A percentile compares a stretch with the other conserved stretches of the same genome.
Evolutionary conservation across 2,888 invertebrate genomes (phyloP).

Genomic region (Pollenia angustigena): DNA sequence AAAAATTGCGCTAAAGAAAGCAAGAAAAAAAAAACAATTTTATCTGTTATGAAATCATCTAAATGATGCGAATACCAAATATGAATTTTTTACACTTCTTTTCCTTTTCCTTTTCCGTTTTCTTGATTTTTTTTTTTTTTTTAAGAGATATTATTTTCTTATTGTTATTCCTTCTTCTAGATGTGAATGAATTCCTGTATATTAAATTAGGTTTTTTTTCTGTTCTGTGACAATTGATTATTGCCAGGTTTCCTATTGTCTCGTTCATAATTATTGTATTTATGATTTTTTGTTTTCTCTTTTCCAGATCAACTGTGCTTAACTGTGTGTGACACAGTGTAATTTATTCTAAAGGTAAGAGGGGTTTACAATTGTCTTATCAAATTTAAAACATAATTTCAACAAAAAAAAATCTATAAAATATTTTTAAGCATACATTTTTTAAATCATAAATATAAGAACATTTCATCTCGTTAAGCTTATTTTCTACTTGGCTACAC

Average conservation of each 20-base stretch:
- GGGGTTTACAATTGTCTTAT: neutral
- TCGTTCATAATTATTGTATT: neutral
- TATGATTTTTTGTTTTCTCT: neutral
- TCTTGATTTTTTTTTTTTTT: neutral
- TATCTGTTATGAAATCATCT: neutral
- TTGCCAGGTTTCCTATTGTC: neutral
- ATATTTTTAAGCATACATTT: too few relatives aligned
- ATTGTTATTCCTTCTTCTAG: neutral
- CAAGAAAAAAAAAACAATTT: neutral
- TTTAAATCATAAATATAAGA: too few relatives aligned
- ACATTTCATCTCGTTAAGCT: too few relatives aligned
- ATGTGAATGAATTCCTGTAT: constrained; percentile 36
- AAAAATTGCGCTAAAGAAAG: too few relatives aligned
- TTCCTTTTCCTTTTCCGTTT: neutral
- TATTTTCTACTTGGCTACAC: too few relatives aligned
- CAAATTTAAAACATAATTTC: too few relatives aligned
- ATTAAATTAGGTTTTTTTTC: neutral
- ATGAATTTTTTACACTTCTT: neutral
- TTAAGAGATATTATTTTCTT: neutral
- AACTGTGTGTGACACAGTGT: constrained; percentile 10
- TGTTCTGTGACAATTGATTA: constrained; percentile 14
- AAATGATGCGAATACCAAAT: neutral
- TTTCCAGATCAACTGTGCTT: constrained; percentile 11
- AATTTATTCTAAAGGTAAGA: constrained; percentile 28
- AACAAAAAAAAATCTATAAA: too few relatives aligned